phyloP scores from a whole-genome alignment of 1,140 invertebrate genomes.

The Akabosia matsudoensis region DNA sequence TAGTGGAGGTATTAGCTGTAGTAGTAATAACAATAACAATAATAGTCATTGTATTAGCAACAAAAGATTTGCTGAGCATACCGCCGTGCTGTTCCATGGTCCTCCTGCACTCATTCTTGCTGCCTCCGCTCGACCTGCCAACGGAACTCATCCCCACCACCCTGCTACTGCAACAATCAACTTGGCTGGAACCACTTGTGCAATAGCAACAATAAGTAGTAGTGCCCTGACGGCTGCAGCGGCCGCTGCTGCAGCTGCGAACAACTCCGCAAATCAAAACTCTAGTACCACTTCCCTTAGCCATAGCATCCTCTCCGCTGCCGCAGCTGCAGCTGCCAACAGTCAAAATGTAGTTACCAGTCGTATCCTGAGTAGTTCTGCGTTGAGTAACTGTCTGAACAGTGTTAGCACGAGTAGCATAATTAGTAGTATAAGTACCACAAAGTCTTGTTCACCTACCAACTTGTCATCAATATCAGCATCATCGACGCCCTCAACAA shows the following conservation, averaged over 20 bases:
- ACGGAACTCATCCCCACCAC: constrained; percentile 33
- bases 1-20: not conserved
- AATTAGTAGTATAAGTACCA: constrained; percentile 16
- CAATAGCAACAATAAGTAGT: constrained; percentile 14
- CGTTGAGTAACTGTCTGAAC: constrained; percentile 24
- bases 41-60: constrained; percentile 4
- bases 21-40: constrained; percentile 12
- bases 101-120: constrained; percentile 48
- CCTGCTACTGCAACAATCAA: constrained; percentile 41
- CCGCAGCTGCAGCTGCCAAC: constrained; percentile 36
- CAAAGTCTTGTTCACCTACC: constrained; percentile 22
- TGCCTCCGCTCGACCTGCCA: constrained; percentile 4
- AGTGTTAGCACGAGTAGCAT: constrained; percentile 15
- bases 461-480: not conserved
- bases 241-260: not conserved
- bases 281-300: constrained; percentile 23
- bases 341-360: constrained; percentile 47
- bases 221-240: not conserved
- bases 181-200: constrained; percentile 22
- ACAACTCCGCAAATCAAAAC: not conserved
- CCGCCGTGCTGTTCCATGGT: constrained; percentile 42
- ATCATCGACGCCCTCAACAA: not conserved
- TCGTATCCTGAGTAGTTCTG: constrained; percentile 25
- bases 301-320: constrained; percentile 39
- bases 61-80: constrained; percentile 22